Percentiles rank a stretch among this genome's conserved stretches.
Conservation (phyloP, 2,113 vertebrate genomes). For the Clarias magur region DNA sequence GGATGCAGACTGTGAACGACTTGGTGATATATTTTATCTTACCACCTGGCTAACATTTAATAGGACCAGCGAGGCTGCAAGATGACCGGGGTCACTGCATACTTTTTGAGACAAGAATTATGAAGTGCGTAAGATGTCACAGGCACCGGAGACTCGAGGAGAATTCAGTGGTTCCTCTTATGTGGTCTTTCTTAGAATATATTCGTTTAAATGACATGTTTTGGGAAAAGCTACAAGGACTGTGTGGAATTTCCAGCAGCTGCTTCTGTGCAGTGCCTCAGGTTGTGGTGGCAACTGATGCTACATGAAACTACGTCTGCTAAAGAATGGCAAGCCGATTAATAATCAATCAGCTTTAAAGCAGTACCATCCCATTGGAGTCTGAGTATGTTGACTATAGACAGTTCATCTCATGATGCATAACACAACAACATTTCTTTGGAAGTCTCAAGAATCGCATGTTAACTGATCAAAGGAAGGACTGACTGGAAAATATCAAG, state of each 20-base stretch:
- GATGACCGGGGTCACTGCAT: background rate
- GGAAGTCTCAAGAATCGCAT: constrained; percentile 9
- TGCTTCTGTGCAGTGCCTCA: constrained; percentile 48
- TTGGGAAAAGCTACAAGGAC: constrained; percentile 46
- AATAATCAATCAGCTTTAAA: constrained; percentile 39
- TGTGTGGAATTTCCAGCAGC: constrained; percentile 51
- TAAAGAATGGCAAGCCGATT: constrained; percentile 30
- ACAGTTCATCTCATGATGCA: constrained; percentile 4
- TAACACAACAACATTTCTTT: too few species aligned
- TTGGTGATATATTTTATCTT: background rate
- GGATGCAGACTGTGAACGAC: background rate
- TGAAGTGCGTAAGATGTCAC: constrained; percentile 34
- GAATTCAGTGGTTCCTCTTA: constrained; percentile 46
- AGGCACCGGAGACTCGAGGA: constrained; percentile 3
- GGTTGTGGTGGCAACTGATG: constrained; percentile 47
- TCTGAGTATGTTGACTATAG: background rate
- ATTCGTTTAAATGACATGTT: constrained; percentile 55
- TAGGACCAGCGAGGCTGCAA: constrained; percentile 22
- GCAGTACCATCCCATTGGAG: background rate
- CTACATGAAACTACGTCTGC: constrained; percentile 30
- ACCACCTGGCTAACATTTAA: background rate
- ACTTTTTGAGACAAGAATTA: constrained; percentile 21
- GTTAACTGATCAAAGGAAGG: constrained; percentile 25
- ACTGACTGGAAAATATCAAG: constrained; percentile 24
- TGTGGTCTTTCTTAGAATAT: constrained; percentile 47